Percentiles rank a stretch among this genome's conserved stretches.
These are phyloP conservation scores for Cryptophagus acutangulus DNA, from an alignment of 2,888 invertebrate genomes.

Conservation along the genomic window DNA sequence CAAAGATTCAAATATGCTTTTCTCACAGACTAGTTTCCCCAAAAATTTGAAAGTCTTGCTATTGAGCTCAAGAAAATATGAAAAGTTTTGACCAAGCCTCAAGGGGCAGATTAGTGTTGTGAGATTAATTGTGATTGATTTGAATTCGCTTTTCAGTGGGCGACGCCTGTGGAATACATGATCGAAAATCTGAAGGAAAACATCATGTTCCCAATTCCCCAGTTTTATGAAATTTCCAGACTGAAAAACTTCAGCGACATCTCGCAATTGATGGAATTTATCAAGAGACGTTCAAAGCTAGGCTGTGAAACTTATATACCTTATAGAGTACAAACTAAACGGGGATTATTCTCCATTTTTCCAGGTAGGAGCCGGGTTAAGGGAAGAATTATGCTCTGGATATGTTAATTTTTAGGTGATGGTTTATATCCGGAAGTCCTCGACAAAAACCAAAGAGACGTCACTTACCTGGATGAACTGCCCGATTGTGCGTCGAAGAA, in stretches of 20 bases:
- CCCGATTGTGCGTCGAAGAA: conserved; percentile 35
- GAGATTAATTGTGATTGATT: too few species aligned
- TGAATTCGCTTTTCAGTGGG: conserved; percentile 65
- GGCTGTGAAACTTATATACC: conserved; percentile 50
- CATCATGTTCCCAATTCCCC: conserved; percentile 65
- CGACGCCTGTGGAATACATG: conserved; percentile 53
- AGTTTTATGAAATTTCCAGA: conserved; percentile 68
- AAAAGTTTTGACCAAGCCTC: too few species aligned
- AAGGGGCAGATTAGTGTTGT: too few species aligned
- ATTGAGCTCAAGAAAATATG: too few species aligned
- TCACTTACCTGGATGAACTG: conserved; percentile 38
- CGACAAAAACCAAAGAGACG: conserved; percentile 30
- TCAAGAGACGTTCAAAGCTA: conserved; percentile 51
- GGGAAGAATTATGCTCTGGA: too few species aligned
- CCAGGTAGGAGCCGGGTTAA: too few species aligned
- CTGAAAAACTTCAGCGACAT: conserved; percentile 55
- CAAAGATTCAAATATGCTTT: not conserved
- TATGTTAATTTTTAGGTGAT: conserved; percentile 50
- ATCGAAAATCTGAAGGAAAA: conserved; percentile 44
- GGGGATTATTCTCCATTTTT: conserved; percentile 29
- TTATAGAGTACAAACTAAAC: conserved; percentile 34
- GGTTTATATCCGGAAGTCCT: conserved; percentile 48
- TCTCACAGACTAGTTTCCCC: not conserved
- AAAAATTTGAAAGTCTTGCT: too few species aligned
- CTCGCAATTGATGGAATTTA: conserved; percentile 56